These are phyloP conservation scores for Chaunax sp. DNA, from an alignment of 2,797 vertebrate genomes.

Conservation along the genomic window DNA sequence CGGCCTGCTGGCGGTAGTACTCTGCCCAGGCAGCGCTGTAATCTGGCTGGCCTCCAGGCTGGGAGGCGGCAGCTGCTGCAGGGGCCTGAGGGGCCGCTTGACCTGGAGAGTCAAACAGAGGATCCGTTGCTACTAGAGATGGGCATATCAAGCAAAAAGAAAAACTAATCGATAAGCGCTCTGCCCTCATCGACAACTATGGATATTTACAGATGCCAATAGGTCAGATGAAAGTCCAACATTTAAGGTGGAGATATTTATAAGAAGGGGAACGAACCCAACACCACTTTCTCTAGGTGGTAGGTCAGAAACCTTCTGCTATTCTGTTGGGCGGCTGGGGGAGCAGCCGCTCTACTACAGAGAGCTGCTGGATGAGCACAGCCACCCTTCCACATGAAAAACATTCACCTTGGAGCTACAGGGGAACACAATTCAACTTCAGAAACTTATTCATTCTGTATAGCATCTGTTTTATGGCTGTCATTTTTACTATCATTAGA, in stretches of 20 bases:
- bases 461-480: neutral
- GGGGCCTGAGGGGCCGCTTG: slow-evolving; percentile 95
- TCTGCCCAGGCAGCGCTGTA: slow-evolving; percentile 98
- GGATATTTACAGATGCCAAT: no score
- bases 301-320: slow-evolving; percentile 84
- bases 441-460: neutral
- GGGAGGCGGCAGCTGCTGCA: slow-evolving; percentile 78
- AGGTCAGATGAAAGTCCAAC: neutral
- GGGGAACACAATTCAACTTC: neutral
- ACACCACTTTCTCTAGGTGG: slow-evolving; percentile 69
- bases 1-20: slow-evolving; percentile 97
- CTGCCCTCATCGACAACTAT: no score
- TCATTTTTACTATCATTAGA: no score
- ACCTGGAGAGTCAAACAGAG: slow-evolving; percentile 76
- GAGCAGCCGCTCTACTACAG: slow-evolving; percentile 74
- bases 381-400: slow-evolving; percentile 47
- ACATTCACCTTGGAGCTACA: neutral
- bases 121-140: neutral
- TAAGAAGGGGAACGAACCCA: slow-evolving; percentile 87
- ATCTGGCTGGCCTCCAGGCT: slow-evolving; percentile 93
- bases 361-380: slow-evolving; percentile 59
- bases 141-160: no score
- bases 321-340: slow-evolving; percentile 78
- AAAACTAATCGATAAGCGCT: no score
- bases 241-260: slow-evolving; percentile 1